phyloP scores from a whole-genome alignment of 2,797 vertebrate genomes.

The Brachyalestes nurse region DNA sequence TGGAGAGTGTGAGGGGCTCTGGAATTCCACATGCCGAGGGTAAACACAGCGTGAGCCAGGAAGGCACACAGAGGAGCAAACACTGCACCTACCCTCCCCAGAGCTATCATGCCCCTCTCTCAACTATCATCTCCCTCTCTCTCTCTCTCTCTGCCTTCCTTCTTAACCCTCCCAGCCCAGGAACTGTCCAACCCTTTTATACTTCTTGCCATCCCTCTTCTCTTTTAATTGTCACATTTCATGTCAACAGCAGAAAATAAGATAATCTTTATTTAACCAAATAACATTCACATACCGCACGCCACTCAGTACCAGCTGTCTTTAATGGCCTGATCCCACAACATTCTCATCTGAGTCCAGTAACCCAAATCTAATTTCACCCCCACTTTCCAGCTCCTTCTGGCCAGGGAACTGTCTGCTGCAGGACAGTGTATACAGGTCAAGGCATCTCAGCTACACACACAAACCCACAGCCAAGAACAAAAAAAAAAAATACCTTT shows the following conservation, averaged over 20 bases:
- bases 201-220: neutral
- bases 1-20: constrained; percentile 87
- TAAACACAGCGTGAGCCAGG: constrained; percentile 86
- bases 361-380: constrained; percentile 37
- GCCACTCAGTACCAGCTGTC: constrained; percentile 31
- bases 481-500: neutral
- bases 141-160: neutral
- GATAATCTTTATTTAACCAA: constrained; percentile 41
- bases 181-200: constrained; percentile 6
- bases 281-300: constrained; percentile 25
- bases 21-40: constrained; percentile 89
- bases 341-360: constrained; percentile 33
- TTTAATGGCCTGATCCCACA: constrained; percentile 25
- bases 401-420: neutral
- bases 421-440: constrained; percentile 12
- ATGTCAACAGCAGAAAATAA: constrained; percentile 5
- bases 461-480: neutral
- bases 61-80: constrained; percentile 80
- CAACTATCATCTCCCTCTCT: constrained; percentile 22
- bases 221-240: constrained; percentile 17
- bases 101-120: constrained; percentile 33
- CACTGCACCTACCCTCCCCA: constrained; percentile 74
- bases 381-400: neutral
- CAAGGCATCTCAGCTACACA: constrained; percentile 1
- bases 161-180: constrained; percentile 39